Conservation (phyloP, 2,888 invertebrate genomes). For the Athetis lepigone region DNA sequence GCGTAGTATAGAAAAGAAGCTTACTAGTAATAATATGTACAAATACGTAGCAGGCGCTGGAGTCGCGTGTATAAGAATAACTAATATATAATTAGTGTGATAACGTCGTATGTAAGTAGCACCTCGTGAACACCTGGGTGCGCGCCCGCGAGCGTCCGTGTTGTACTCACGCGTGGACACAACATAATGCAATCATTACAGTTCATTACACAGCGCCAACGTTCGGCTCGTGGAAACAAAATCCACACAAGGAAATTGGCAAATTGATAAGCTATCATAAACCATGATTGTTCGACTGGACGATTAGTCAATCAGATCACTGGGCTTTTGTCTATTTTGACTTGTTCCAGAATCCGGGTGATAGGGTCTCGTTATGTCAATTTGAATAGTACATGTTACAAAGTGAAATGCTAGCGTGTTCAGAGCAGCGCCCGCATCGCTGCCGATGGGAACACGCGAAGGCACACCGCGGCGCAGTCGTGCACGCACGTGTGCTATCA, state of each 20-base stretch:
- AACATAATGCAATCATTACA: constrained; percentile 18
- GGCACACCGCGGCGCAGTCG: neutral
- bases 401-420: constrained; percentile 6
- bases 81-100: constrained; percentile 55
- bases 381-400: constrained; percentile 9
- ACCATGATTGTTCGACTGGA: no score
- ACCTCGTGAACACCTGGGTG: constrained; percentile 73
- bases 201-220: constrained; percentile 11
- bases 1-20: constrained; percentile 33
- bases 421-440: neutral
- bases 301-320: neutral
- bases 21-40: constrained; percentile 45
- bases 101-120: constrained; percentile 62
- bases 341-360: neutral
- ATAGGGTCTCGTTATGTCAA: constrained; percentile 27
- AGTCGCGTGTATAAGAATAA: constrained; percentile 53
- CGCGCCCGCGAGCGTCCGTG: constrained; percentile 21
- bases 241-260: neutral
- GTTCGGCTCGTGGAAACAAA: no score
- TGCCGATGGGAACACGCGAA: neutral
- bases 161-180: constrained; percentile 19
- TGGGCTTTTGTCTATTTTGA: neutral
- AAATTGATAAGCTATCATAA: neutral
- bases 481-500: neutral
- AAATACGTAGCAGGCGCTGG: constrained; percentile 51